Evolutionary conservation across 2,888 invertebrate genomes (phyloP).

Genomic region (Ganaspis brasiliensis): DNA sequence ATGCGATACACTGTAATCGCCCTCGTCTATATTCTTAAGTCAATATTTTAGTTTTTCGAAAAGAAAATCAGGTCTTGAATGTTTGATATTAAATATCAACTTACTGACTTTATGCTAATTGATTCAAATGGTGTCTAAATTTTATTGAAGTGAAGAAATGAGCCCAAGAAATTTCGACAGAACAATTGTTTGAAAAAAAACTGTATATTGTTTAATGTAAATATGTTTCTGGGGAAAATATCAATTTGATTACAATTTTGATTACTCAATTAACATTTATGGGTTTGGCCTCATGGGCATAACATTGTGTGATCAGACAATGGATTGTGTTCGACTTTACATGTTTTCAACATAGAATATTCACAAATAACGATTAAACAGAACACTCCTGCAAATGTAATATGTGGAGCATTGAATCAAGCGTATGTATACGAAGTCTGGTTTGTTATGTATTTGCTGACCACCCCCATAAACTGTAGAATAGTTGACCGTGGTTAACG

Average conservation of each 20-base stretch:
- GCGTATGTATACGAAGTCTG: not conserved
- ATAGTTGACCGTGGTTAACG: slow-evolving; percentile 25
- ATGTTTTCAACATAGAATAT: slow-evolving; percentile 11
- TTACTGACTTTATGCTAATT: no score
- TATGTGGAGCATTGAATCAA: not conserved
- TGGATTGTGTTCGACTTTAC: slow-evolving; percentile 24
- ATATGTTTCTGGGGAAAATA: no score
- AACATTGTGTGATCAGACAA: slow-evolving; percentile 20
- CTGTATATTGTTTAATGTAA: no score
- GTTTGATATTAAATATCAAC: no score
- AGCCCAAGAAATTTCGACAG: no score
- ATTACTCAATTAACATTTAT: not conserved
- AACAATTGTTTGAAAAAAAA: no score
- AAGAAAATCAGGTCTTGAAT: slow-evolving; percentile 1
- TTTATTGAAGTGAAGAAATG: no score
- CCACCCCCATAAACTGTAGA: slow-evolving; percentile 29
- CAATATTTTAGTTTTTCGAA: not conserved
- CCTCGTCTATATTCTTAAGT: not conserved
- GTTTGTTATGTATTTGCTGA: slow-evolving; percentile 32
- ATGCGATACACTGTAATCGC: slow-evolving; percentile 7
- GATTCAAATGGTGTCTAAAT: no score
- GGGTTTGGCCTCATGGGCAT: slow-evolving; percentile 6
- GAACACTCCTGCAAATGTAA: slow-evolving; percentile 6
- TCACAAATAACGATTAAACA: not conserved
- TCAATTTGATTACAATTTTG: not conserved